Evolutionary conservation across 2,113 vertebrate species (phyloP).

Genomic region (Motacilla tschutschensis): DNA sequence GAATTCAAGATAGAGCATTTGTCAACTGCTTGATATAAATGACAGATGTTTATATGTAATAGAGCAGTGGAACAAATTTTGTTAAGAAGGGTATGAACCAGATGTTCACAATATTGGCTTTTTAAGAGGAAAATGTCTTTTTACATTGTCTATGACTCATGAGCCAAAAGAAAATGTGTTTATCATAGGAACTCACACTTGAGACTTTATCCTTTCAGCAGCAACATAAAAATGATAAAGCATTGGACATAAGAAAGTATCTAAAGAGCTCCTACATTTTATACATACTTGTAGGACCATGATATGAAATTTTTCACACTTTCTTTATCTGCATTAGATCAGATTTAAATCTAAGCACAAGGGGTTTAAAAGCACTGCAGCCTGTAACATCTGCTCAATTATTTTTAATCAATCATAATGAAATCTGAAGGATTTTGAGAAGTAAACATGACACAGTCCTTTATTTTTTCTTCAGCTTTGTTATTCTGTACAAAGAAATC

Average conservation of each 20-base stretch:
- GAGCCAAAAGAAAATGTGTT: conserved; percentile 51
- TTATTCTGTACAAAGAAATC: neutral
- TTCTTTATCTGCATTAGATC: conserved; percentile 39
- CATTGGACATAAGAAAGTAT: neutral
- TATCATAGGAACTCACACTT: conserved; percentile 41
- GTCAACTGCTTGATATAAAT: conserved; percentile 70
- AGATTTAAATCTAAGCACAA: conserved; percentile 45
- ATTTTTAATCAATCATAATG: conserved; percentile 21
- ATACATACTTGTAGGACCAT: conserved; percentile 21
- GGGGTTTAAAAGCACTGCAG: conserved; percentile 3
- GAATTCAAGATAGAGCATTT: conserved; percentile 51
- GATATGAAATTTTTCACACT: conserved; percentile 12
- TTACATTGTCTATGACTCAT: conserved; percentile 51
- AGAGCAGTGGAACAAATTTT: conserved; percentile 73
- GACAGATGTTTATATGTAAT: conserved; percentile 77
- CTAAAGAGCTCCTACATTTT: conserved; percentile 38
- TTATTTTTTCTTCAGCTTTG: neutral
- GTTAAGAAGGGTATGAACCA: conserved; percentile 72
- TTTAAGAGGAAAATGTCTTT: conserved; percentile 61
- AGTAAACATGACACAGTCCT: neutral
- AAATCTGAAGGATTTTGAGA: conserved; percentile 3
- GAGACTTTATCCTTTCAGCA: conserved; percentile 62
- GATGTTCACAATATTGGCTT: conserved; percentile 70
- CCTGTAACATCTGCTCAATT: conserved; percentile 25
- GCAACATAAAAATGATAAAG: conserved; percentile 56